Base-by-base conservation (phyloP, 2,888 invertebrate species). In the Lordiphosa fenestrarum region DNA sequence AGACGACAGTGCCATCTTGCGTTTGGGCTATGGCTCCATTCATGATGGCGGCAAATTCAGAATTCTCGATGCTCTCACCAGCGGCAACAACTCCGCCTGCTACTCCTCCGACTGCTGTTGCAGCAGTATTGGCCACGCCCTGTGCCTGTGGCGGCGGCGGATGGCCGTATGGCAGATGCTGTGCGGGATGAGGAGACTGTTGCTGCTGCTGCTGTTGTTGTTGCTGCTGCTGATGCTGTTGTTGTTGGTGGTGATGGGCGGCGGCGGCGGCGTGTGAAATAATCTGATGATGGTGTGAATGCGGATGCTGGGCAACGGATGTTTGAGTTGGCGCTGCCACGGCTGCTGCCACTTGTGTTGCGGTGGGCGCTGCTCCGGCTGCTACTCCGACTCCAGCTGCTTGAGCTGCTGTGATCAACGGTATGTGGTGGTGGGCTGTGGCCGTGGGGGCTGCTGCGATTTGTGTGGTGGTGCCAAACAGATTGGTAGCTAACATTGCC, bases 401-500 rank as follows among this genome's bases (percentile, higher is more conserved):
- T 65, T 87, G 78, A 63, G 88, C 84, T 66, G 88, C 81, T 65
- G 87, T 78, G 64, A 88, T 77, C 65, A 88, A 83, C 54, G 88
- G 87, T 71, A 88, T 86, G 66, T 88, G 46, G 46, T 62, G 59
- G 60, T 51, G 58, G 75, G 87, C 69, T 66, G 86, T 33, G 30
- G 44, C 44, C 25, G 44, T 33, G 15, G 44, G 44, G 72, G 87
- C 69, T 67, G 86, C 80, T 75, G 73, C 73, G 64, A 88, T 73
- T 81, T 86, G 88, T 66, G 88, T 83, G 57, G 88, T 75, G 57
- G 86, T 86, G 54, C 87, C 88, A 74, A 89, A 88, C 58, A 89
- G 69, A 83, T 89, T 88, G 50, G 87, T 86, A 64, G 88, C 86
- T 87, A 89, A 78, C 90, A 92, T 90, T 85, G 92, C 90, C 85